A percentile compares a stretch with the other conserved stretches of the same genome.
Evolutionary conservation across 2,888 invertebrate genomes (phyloP).

Genomic region (Scaptomyza reducta): DNA sequence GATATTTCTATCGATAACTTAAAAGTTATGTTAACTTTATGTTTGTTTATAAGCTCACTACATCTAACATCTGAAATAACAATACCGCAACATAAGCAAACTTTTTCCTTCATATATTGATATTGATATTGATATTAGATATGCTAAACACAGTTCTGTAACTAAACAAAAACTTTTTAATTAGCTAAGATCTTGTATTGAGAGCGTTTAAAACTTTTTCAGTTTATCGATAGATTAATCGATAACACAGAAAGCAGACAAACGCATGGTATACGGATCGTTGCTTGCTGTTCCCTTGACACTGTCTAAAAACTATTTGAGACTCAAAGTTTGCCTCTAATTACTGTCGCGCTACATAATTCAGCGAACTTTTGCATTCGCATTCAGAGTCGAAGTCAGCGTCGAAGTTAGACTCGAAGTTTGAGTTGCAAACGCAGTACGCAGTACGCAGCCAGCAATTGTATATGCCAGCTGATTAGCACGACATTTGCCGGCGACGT

Average conservation of each 20-base stretch:
- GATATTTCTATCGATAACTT: too few species aligned
- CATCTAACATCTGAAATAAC: neutral
- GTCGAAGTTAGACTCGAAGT: constrained; percentile 20
- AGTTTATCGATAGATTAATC: constrained; percentile 7
- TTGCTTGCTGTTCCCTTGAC: constrained; percentile 5
- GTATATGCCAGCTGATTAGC: constrained; percentile 62
- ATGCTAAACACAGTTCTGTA: neutral
- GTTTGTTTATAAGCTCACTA: too few species aligned
- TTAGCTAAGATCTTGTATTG: neutral
- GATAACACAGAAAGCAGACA: constrained; percentile 5
- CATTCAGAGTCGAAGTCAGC: neutral
- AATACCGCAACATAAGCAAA: neutral
- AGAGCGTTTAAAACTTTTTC: neutral
- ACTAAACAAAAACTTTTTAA: neutral
- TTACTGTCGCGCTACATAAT: constrained; percentile 77
- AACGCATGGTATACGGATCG: constrained; percentile 2
- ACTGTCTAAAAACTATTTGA: constrained; percentile 71
- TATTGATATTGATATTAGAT: neutral
- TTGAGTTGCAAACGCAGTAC: constrained; percentile 14
- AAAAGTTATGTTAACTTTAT: too few species aligned
- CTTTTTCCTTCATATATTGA: neutral
- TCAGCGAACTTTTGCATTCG: constrained; percentile 60
- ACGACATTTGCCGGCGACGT: constrained; percentile 44
- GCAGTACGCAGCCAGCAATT: constrained; percentile 10
- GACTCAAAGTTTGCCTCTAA: constrained; percentile 72